A percentile compares a stretch with the other conserved stretches of the same genome.
Conservation (phyloP, 53 echinoderm and acorn worm genomes). For the Zoroaster sp. region DNA sequence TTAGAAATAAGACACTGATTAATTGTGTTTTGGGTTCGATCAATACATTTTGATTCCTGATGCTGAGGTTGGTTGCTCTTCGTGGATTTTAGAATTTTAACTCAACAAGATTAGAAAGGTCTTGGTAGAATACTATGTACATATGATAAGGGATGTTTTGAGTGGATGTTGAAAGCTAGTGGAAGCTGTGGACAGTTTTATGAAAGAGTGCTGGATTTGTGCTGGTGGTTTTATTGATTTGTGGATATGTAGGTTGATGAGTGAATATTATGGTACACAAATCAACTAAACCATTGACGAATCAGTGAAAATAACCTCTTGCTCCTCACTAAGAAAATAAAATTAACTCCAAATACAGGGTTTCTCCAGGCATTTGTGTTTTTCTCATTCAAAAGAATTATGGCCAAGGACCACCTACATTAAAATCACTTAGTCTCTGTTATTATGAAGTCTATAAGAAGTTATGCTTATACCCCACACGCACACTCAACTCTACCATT, state of each 20-base stretch:
- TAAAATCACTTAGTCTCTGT: slow-evolving; percentile 47
- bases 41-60: no score
- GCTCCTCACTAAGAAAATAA: neutral
- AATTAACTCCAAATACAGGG: neutral
- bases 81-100: no score
- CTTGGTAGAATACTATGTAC: no score
- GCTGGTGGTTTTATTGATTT: no score
- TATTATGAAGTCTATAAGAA: slow-evolving; percentile 16
- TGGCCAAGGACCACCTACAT: slow-evolving; percentile 39
- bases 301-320: slow-evolving; percentile 6
- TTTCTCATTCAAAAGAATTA: slow-evolving; percentile 28
- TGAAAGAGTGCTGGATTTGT: no score
- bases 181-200: no score
- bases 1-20: no score
- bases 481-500: neutral
- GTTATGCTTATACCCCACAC: neutral
- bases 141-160: no score
- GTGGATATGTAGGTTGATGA: neutral
- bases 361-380: neutral
- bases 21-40: no score
- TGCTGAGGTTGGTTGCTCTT: no score
- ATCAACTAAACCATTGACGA: neutral
- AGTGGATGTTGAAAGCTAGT: no score
- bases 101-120: no score
- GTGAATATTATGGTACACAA: neutral